These are phyloP conservation scores for Pelusios castaneus DNA, from an alignment of 2,113 vertebrate genomes.

Conservation along the genomic window DNA sequence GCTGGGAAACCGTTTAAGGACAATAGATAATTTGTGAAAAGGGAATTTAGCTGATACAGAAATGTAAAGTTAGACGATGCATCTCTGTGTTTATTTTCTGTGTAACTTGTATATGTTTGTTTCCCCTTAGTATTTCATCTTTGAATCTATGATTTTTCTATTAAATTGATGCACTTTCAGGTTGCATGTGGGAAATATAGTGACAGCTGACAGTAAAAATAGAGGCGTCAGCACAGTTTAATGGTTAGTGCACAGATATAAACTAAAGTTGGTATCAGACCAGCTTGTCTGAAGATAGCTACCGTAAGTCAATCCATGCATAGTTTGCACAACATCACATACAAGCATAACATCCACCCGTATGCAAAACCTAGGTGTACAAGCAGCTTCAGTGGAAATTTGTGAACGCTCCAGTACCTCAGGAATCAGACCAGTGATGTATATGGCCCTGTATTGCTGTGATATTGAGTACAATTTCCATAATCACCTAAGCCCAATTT, in stretches of 20 bases:
- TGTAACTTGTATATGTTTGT: no score
- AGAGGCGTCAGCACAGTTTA: fast-evolving
- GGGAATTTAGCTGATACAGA: no score
- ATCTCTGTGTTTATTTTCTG: no score
- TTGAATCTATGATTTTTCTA: no score
- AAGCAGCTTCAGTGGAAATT: background rate
- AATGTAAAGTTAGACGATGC: no score
- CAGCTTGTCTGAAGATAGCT: background rate
- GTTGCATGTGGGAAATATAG: background rate
- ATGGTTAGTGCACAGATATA: fast-evolving
- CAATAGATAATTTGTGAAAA: no score
- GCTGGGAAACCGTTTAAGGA: no score
- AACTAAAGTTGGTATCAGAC: background rate
- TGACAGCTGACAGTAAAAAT: conserved; percentile 17
- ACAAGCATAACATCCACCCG: background rate
- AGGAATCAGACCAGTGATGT: background rate
- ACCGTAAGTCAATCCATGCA: background rate
- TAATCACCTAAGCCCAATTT: background rate
- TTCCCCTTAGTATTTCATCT: no score
- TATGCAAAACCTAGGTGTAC: fast-evolving
- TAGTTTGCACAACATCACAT: fast-evolving
- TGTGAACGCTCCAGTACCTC: background rate
- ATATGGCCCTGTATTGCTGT: background rate
- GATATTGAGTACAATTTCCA: background rate
- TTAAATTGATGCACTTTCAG: background rate